These are phyloP conservation scores for Drosophila varians DNA, from an alignment of 1,140 invertebrate genomes.

Conservation along the genomic window DNA sequence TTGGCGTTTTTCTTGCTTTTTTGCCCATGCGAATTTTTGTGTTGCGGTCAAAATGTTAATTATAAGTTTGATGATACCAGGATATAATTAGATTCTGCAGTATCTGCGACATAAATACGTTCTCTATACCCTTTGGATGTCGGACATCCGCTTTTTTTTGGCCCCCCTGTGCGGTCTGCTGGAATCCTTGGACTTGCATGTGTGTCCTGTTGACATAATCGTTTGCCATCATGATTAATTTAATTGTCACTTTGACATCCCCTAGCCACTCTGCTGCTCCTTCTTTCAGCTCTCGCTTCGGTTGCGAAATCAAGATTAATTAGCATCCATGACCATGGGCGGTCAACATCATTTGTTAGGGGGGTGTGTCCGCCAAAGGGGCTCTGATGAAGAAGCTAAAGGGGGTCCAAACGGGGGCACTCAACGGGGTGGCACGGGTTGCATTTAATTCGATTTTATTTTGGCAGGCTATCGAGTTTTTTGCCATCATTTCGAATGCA, in stretches of 20 bases:
- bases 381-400: neutral
- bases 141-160: conserved; percentile 17
- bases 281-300: conserved; percentile 7
- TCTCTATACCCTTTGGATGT: conserved; percentile 2
- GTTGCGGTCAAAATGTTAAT: conserved; percentile 76
- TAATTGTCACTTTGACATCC: conserved; percentile 78
- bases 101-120: conserved; percentile 15
- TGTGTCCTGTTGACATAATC: conserved; percentile 76
- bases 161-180: conserved; percentile 1
- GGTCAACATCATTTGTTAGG: conserved; percentile 75
- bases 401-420: neutral
- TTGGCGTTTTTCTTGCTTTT: conserved; percentile 13
- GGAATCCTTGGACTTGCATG: neutral
- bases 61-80: conserved; percentile 66
- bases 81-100: conserved; percentile 69
- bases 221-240: conserved; percentile 79
- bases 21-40: conserved; percentile 33
- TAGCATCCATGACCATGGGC: conserved; percentile 71
- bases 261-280: conserved; percentile 11
- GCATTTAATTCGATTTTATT: conserved; percentile 66
- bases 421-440: conserved; percentile 7
- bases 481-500: conserved; percentile 51
- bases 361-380: conserved; percentile 14
- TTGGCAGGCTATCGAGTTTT: conserved; percentile 8
- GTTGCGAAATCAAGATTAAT: conserved; percentile 77